A percentile compares a stretch with the other conserved stretches of the same genome.
Conservation (phyloP, 2,113 vertebrate genomes). For the Nothoprocta pentlandii region DNA sequence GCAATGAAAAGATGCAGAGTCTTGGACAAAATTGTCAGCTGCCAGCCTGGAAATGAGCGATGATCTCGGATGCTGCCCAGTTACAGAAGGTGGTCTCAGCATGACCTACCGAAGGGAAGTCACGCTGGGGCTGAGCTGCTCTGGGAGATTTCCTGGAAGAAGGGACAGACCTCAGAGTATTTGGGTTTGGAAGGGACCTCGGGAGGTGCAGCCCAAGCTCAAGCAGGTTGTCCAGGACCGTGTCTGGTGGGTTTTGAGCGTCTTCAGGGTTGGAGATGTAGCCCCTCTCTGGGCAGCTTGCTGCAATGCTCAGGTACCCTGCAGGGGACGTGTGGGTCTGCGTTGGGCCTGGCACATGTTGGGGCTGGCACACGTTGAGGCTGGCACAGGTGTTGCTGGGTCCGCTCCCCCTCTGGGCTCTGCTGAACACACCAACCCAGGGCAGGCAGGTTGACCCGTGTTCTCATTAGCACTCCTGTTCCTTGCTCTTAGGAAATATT, state of each 20-base stretch:
- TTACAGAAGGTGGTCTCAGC: accelerated
- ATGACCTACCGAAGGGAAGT: accelerated
- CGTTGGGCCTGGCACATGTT: not conserved
- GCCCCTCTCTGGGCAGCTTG: not conserved
- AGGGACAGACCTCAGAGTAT: not conserved
- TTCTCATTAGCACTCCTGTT: not conserved
- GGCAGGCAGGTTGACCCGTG: too few species aligned
- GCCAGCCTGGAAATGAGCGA: not conserved
- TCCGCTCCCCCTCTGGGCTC: too few species aligned
- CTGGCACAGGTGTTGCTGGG: too few species aligned
- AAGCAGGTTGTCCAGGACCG: not conserved
- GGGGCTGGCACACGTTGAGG: not conserved
- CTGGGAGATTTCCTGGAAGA: not conserved
- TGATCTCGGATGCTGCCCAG: not conserved
- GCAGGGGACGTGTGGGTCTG: not conserved
- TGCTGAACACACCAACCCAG: not conserved
- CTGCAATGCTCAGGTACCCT: not conserved
- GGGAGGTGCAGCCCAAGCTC: not conserved
- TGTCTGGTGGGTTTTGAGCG: not conserved
- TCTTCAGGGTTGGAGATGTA: not conserved
- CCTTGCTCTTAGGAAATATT: not conserved
- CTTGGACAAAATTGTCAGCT: not conserved
- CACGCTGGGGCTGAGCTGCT: not conserved
- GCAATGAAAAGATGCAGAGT: accelerated
- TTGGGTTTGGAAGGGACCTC: not conserved